Evolutionary conservation across 1,140 invertebrate species (phyloP).

Genomic region (Ladona fulva): DNA sequence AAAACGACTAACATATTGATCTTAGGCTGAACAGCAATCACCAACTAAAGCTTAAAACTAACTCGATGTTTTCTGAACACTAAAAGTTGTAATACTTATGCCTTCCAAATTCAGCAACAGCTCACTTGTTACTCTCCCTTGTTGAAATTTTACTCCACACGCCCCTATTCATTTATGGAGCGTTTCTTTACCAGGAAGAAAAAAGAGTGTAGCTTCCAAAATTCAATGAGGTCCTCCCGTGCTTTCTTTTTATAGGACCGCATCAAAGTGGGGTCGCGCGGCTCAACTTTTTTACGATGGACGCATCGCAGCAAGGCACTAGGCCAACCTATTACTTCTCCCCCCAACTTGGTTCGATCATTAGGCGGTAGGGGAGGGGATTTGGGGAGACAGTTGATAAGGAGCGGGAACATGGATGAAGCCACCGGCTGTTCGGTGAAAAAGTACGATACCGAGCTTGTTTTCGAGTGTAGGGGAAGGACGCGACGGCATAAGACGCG

Average conservation of each 20-base stretch:
- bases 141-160: too few relatives aligned
- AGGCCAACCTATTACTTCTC: background rate
- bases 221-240: background rate
- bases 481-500: background rate
- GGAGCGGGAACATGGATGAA: background rate
- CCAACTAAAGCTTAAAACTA: too few relatives aligned
- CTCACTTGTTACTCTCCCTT: too few relatives aligned
- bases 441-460: background rate
- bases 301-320: background rate
- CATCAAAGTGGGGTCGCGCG: background rate
- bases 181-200: background rate
- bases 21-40: too few relatives aligned
- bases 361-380: background rate
- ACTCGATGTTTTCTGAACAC: too few relatives aligned
- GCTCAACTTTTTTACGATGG: background rate
- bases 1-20: too few relatives aligned
- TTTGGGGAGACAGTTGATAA: background rate
- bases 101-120: too few relatives aligned
- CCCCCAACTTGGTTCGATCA: too few relatives aligned
- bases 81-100: too few relatives aligned
- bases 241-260: background rate
- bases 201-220: background rate
- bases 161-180: too few relatives aligned
- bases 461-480: background rate
- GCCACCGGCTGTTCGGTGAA: background rate